phyloP scores from a whole-genome alignment of 2,113 vertebrate genomes.

The Morone saxatilis region DNA sequence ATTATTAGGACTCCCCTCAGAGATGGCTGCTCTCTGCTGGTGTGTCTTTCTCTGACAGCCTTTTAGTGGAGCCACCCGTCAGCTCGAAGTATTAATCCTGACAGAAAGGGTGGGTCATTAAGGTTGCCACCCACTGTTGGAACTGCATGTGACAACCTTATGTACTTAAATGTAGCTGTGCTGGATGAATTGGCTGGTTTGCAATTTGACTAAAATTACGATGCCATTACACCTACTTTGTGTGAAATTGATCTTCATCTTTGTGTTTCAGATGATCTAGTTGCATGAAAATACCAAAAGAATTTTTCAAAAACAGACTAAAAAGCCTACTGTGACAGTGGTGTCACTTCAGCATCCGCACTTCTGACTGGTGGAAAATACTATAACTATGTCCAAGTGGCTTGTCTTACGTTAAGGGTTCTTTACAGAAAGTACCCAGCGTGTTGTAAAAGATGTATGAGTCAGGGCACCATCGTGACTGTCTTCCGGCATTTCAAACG shows the following conservation, averaged over 20 bases:
- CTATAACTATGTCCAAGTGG: background rate
- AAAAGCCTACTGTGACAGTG: background rate
- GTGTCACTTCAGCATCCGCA: background rate
- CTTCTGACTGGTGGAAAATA: conserved; percentile 12
- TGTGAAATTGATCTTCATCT: background rate
- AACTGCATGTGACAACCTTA: background rate
- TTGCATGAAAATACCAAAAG: background rate
- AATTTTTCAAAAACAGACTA: background rate
- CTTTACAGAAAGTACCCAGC: background rate
- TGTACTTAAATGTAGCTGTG: background rate
- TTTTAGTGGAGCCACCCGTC: background rate
- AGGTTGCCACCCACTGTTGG: background rate
- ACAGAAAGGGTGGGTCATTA: background rate
- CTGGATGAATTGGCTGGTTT: background rate
- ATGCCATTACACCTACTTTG: background rate
- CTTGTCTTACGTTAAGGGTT: background rate
- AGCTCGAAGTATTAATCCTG: background rate
- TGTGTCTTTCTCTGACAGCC: background rate
- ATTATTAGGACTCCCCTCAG: conserved; percentile 5
- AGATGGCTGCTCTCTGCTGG: background rate
- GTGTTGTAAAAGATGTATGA: background rate
- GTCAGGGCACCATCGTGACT: background rate
- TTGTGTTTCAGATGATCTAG: background rate
- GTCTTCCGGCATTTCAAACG: background rate
- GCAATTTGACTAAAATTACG: background rate